Evolutionary conservation across 2,113 vertebrate species (phyloP), one percentile per base, ranked within the genome.

Genomic region (Plotosus lineatus): DNA sequence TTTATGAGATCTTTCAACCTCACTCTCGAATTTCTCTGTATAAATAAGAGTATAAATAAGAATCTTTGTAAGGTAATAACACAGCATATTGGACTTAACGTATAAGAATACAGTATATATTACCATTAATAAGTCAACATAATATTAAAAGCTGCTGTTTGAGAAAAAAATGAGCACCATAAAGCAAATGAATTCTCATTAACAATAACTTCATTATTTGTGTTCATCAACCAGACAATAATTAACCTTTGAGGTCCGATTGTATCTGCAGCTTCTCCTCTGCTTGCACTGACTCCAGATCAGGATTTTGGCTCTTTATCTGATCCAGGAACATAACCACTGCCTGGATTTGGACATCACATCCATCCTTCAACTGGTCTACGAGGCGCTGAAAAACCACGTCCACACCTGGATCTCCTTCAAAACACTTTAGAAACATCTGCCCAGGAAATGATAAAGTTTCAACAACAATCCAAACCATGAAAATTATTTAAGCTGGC

Each of bases 381-480:
- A 95, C 86, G 68, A 94, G 85, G 53, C 83, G 92, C 85, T 80
- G 85, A 71, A 93, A 91, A 78, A 85, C 72, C 46, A 76, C 80
- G 61, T 26, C 75, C 28, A 42, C 80, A 3, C 83, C 83, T 82
- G 87, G 87, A 75, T 86, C 81, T 77, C 83, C 88, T 55, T 84
- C 82, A 82, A 93, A 89, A 78, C 90, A 93, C 26, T 84, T 86
- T 76, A 83, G 38, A 40, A 94, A 78, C 61, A 72, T 83, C 92
- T 94, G 40, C 28, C 31, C 11, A 78, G 36, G 44, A 79, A 75
- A 79, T 74, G 14, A n/a, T n/a, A 11, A 73, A 50, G 21, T 44
- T 44, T 21, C n/a, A 50, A 14, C 5, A 17, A 21, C 3, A 61
- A 60, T 7, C 56, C 21, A 75, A 50, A 72, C 1, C 48, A 1